phyloP scores from a whole-genome alignment of 2,113 vertebrate species.

The Oplegnathus fasciatus region DNA sequence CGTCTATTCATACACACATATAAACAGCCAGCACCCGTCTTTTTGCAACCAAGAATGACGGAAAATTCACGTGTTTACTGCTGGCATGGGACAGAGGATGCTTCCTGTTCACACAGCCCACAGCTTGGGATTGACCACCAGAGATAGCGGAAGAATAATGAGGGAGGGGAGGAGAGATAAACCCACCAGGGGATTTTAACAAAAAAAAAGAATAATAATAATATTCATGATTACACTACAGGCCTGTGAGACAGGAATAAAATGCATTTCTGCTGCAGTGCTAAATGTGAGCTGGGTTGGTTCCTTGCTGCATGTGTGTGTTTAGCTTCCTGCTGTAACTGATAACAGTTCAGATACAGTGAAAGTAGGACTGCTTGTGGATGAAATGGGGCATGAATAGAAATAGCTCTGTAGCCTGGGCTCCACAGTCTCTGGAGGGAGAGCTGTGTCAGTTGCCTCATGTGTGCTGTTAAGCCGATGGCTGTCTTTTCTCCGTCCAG shows the following conservation, averaged over 20 bases:
- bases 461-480: slow-evolving; percentile 46
- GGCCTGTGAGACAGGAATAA: slow-evolving; percentile 4
- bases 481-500: slow-evolving; percentile 68
- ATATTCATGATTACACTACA: slow-evolving; percentile 20
- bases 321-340: slow-evolving; percentile 38
- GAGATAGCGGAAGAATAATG: slow-evolving; percentile 42
- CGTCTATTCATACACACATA: not conserved
- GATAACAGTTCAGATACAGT: slow-evolving; percentile 59
- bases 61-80: slow-evolving; percentile 30
- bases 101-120: slow-evolving; percentile 16
- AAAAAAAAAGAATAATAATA: not conserved
- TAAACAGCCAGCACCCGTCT: not conserved
- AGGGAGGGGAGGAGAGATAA: slow-evolving; percentile 11
- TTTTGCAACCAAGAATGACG: slow-evolving; percentile 13
- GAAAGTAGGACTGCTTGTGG: slow-evolving; percentile 69
- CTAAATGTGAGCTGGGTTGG: slow-evolving; percentile 13
- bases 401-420: slow-evolving; percentile 69
- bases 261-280: slow-evolving; percentile 1
- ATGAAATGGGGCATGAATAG: slow-evolving; percentile 78
- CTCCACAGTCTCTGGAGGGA: slow-evolving; percentile 58
- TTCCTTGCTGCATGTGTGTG: slow-evolving; percentile 30
- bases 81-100: not conserved
- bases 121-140: slow-evolving; percentile 41
- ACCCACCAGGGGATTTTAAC: slow-evolving; percentile 12
- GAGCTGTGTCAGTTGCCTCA: slow-evolving; percentile 58